Base-by-base conservation (phyloP, 64 coral and sea anemone genomes). In the Astreopora myriophthalma region DNA sequence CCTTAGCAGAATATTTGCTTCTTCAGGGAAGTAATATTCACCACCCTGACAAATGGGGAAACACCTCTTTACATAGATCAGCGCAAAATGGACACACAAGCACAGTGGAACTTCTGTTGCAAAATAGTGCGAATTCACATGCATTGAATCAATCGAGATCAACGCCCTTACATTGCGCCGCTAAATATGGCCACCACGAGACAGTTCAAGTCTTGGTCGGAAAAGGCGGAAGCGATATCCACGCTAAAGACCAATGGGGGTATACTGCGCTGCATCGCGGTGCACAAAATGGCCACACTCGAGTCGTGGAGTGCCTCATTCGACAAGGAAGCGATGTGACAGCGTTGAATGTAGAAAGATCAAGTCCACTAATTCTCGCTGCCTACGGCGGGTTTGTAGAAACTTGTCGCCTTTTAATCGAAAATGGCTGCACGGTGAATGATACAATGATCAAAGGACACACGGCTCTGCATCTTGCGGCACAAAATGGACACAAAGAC, bases 221-320 rank as follows among this genome's bases (percentile, higher is more conserved):
- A 16, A 64, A 32, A 67, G 94, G 90, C 8, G 32, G 79, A 16
- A 70, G 70, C 26, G 57, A 79, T 31, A 29, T 93, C 55, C 81
- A 96, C 17, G 73, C 85, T 8, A 93, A 86, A 40, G 94, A 96
- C 58, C 66, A 34, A 36, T 89, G 90, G 90, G 90, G 94, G 3
- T 84, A 93, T 37, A 88, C 86, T 4, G 17, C 86, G 37, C 69
- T 93, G 33, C 89, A 92, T 5, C 85, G 94, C 19, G 90, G 90
- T 13, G 84, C 89, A 4, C 94, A 96, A 51, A 96, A 93, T 85
- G 90, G 94, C 26, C 94, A 96, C 48, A 96, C 91, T 13, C 16
- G 32, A 12, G 84, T 76, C 23, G 86, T 61, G 3, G 30, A 93
- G 31, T 61, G 84, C 55, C 80, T 96, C 36, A 35, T 89, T 34